Base-by-base conservation (phyloP, 1,140 invertebrate genomes). In the Akabosia matsudoensis region DNA sequence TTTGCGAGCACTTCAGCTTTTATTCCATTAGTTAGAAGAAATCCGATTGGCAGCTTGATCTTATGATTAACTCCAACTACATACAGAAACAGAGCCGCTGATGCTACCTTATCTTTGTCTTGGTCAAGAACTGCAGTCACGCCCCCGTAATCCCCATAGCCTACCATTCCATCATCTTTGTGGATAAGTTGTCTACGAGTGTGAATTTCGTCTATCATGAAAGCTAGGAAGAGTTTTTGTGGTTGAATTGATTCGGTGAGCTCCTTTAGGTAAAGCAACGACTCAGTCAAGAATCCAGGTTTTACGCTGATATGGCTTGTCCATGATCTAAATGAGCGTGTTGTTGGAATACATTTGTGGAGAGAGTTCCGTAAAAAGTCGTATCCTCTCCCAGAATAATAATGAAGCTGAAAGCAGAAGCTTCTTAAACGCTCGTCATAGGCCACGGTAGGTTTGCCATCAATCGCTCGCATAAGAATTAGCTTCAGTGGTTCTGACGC, bases 61-160 rank as follows among this genome's bases (percentile, higher is more conserved):
- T 13, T 22, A 4, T 28, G 45, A 74, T 74, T 74, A 1, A 74
- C 33, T 31, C 7, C 73, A 18, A 30, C 31, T 24, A 30, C 73
- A 3, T 16, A 14, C 13, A 74, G 18, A 34, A 74, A 74, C 1
- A 74, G 33, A 16, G 73, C 51, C 10, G 45, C 22, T 24, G 3
- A 26, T 16, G 71, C 30, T 14, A 34, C 22, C 24, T 64, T 31
- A 34, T 70, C 16, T 28, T 10, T 1, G 22, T 7, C 52, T 14
- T 54, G 3, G 22, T 54, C 61, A 10, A 10, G 4, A n/a, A 16
- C 56, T n/a, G 24, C 7, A n/a, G 7, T 26, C 24, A 61, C 7
- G n/a, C 61, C 73, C 13, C 73, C 72, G 28, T 70, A 74, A 26
- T 74, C 31, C 18, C 18, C 51, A 61, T 56, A 74, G 26, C 73